phyloP scores from a whole-genome alignment of 2,888 invertebrate genomes.

The Sclerodermus sp. region DNA sequence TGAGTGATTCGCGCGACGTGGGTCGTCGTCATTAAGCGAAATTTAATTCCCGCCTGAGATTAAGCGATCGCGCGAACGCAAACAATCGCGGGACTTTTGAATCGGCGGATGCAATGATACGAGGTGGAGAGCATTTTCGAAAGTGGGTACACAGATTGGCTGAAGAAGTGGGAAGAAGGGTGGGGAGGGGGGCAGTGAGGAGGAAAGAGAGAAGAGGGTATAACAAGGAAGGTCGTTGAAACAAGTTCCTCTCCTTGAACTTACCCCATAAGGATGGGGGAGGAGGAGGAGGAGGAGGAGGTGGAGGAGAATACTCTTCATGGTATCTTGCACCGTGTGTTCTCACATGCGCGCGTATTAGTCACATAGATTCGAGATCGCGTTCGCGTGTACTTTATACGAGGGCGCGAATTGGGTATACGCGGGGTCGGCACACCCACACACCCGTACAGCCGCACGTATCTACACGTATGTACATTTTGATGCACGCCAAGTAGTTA shows the following conservation, averaged over 20 bases:
- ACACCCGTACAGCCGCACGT: slow-evolving; percentile 11
- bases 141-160: slow-evolving; percentile 24
- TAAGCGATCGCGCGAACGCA: neutral
- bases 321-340: slow-evolving; percentile 19
- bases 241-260: slow-evolving; percentile 35
- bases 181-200: neutral
- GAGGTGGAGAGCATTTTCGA: slow-evolving; percentile 17
- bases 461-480: slow-evolving; percentile 2
- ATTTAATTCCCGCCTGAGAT: neutral
- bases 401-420: slow-evolving; percentile 16
- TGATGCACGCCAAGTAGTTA: neutral
- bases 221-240: slow-evolving; percentile 31
- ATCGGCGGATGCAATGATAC: neutral
- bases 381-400: slow-evolving; percentile 1
- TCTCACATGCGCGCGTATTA: neutral
- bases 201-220: slow-evolving; percentile 17
- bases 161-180: slow-evolving; percentile 15
- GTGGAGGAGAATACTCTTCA: slow-evolving; percentile 21
- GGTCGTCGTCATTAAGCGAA: too few relatives aligned
- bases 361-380: neutral
- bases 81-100: neutral
- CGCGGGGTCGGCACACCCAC: slow-evolving; percentile 23
- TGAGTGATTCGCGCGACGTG: too few relatives aligned
- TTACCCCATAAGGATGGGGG: slow-evolving; percentile 5
- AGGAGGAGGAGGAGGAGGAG: neutral